Percentiles rank a stretch among this genome's conserved stretches.
Evolutionary conservation across 2,888 invertebrate genomes (phyloP).

Genomic region (Macrophya annulata): DNA sequence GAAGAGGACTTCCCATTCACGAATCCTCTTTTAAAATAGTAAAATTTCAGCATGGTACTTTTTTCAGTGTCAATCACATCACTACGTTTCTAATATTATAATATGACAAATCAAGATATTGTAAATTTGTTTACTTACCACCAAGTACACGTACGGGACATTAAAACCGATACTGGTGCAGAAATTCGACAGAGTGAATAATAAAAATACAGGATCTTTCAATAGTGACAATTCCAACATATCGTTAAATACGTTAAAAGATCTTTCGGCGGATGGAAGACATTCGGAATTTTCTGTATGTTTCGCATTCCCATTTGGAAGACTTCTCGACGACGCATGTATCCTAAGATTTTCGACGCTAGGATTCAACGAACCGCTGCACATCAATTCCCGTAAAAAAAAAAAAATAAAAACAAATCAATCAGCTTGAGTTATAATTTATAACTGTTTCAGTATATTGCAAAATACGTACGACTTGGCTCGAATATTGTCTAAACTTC

Average conservation of each 20-base stretch:
- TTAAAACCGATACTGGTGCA: constrained; percentile 97
- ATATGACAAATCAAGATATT: background rate
- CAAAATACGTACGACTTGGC: constrained; percentile 69
- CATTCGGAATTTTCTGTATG: constrained; percentile 67
- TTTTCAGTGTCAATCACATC: background rate
- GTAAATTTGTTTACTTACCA: constrained; percentile 77
- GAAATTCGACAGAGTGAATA: constrained; percentile 97
- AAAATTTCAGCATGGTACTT: too few relatives aligned
- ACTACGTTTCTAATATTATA: background rate
- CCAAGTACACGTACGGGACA: constrained; percentile 94
- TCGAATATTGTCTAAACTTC: constrained; percentile 84
- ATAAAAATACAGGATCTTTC: constrained; percentile 91
- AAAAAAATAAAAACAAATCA: background rate
- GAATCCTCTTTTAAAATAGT: too few relatives aligned
- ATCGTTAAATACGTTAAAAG: constrained; percentile 86
- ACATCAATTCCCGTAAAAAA: background rate
- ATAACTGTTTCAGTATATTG: background rate
- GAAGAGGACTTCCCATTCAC: too few relatives aligned
- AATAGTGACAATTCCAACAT: constrained; percentile 94
- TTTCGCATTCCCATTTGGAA: constrained; percentile 67
- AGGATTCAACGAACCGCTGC: constrained; percentile 65
- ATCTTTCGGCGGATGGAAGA: constrained; percentile 86
- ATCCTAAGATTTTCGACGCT: constrained; percentile 65
- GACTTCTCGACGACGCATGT: constrained; percentile 66
- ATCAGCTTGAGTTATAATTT: background rate